Base-by-base conservation (phyloP, 2,113 vertebrate species). In the Sander lucioperca region DNA sequence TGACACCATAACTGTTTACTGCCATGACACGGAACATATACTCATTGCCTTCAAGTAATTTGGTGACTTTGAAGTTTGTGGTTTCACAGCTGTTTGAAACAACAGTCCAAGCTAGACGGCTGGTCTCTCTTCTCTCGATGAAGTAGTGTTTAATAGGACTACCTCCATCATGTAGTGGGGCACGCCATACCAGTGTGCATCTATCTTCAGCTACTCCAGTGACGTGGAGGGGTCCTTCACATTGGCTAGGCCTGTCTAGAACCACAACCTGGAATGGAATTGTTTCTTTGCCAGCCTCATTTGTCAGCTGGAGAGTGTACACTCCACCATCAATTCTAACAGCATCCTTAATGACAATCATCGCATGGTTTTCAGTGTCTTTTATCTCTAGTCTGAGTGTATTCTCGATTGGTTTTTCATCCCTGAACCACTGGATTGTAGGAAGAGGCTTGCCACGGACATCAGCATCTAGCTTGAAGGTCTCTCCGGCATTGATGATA, bases 21-120 rank as follows among this genome's bases (percentile, higher is more conserved):
- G 98, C 98, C 97, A 98, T 98, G 77, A 99, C 95, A 82, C 98
- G 96, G 97, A 99, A 99, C 80, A 98, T 89, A 47, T 99, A 99
- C 78, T 99, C 97, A 91, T 99, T 98, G 81, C 98, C 97, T 95
- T 98, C 96, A 81, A 99, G 89, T 83, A 99, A 96, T 89, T 99
- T 99, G 84, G 97, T 98, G 89, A 98, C 96, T 96, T 99, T 99
- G 78, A 96, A 91, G 91, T 95, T 96, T 85, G 97, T 97, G 80
- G 95, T 95, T 77, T 95, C 88, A 92, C 97, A 97, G 30, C 96
- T 96, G 85, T 94, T 92, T 77, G 96, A 93, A 90, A 99, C 97
- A 90, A 99, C 89, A 86, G 98, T 99, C 98, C 98, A 99, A 59
- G 98, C 97, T 65, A 99, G 94, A 66, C 97, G 97, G 84, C 98